phyloP scores from a whole-genome alignment of 2,113 vertebrate genomes.

The Theristicus caerulescens region DNA sequence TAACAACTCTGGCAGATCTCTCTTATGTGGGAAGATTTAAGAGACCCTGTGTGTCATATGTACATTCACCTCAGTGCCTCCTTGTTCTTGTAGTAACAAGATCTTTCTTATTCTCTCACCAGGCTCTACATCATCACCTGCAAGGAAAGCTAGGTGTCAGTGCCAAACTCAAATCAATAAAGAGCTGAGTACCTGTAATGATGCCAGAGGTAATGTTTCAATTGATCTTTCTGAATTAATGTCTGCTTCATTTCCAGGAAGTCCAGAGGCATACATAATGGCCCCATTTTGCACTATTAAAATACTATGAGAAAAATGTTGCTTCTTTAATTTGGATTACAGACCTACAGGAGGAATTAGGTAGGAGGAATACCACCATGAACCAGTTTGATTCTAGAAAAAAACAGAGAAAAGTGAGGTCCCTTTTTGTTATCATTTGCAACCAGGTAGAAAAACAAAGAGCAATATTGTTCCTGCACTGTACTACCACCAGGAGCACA shows the following conservation, averaged over 20 bases:
- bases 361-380: neutral
- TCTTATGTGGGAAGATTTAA: neutral
- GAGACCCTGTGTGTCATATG: neutral
- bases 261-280: neutral
- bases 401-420: neutral
- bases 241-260: constrained; percentile 52
- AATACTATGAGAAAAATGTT: neutral
- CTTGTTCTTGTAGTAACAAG: neutral
- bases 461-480: neutral
- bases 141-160: neutral
- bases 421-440: neutral
- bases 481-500: neutral
- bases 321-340: neutral
- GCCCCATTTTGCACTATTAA: neutral
- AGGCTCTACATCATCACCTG: neutral
- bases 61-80: neutral
- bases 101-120: neutral
- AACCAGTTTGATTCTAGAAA: neutral
- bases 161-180: constrained; percentile 28
- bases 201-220: constrained; percentile 32
- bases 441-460: neutral
- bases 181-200: neutral
- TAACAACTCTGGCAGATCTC: neutral
- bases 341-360: neutral
- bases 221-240: constrained; percentile 31